A percentile compares a stretch with the other conserved stretches of the same genome.
These are phyloP conservation scores for Fulmarus glacialis DNA, from an alignment of 2,113 vertebrate genomes.

Conservation along the genomic window DNA sequence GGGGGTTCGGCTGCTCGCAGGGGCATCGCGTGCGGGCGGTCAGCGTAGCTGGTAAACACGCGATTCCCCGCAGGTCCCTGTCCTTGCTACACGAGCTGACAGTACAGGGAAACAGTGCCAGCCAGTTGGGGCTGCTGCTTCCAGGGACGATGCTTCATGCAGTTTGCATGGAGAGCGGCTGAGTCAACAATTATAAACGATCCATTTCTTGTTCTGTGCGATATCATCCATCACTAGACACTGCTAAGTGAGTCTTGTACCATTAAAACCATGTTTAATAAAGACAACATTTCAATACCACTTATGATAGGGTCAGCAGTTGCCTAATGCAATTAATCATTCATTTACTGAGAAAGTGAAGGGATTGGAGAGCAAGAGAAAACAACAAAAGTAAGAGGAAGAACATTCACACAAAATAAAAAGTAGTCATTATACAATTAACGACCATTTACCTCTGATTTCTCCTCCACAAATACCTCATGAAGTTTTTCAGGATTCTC, in stretches of 20 bases:
- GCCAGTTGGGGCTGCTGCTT: accelerated
- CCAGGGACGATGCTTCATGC: neutral
- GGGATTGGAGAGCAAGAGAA: neutral
- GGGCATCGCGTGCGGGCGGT: accelerated
- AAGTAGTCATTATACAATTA: neutral
- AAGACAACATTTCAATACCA: neutral
- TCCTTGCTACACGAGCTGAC: no score
- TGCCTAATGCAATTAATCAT: neutral
- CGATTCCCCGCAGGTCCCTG: neutral
- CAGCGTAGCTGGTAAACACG: accelerated
- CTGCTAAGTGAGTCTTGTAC: neutral
- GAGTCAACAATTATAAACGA: neutral
- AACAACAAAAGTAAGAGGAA: neutral
- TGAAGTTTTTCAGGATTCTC: neutral
- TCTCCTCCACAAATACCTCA: neutral
- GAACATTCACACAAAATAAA: neutral
- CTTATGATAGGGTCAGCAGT: neutral
- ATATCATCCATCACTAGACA: neutral
- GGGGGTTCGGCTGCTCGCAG: accelerated
- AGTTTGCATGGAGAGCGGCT: neutral
- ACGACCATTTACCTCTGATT: neutral
- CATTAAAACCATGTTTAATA: neutral
- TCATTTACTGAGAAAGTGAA: neutral
- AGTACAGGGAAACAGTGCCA: accelerated
- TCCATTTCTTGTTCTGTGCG: neutral